Percentiles rank a stretch among this genome's conserved stretches.
These are phyloP conservation scores for Eilema griseolum DNA, from an alignment of 2,888 invertebrate genomes.

Conservation along the genomic window DNA sequence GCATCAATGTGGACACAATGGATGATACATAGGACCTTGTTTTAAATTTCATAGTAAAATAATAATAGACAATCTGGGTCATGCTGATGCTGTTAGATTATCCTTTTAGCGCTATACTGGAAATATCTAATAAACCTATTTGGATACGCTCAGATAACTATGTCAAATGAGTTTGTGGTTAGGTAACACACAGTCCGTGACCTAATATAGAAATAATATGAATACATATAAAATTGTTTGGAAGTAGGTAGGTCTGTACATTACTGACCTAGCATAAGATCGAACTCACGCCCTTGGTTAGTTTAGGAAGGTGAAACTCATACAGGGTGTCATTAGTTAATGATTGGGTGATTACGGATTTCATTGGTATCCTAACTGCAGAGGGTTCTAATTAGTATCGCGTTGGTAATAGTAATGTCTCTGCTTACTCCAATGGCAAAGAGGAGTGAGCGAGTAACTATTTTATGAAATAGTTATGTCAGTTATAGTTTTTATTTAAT, in stretches of 20 bases:
- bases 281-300: neutral
- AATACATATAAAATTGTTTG: constrained; percentile 12
- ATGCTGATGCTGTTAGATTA: constrained; percentile 13
- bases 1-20: constrained; percentile 23
- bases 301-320: neutral
- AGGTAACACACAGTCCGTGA: constrained; percentile 20
- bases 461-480: too few species aligned
- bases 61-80: constrained; percentile 30
- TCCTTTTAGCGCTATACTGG: neutral
- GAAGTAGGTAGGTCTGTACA: neutral
- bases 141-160: constrained; percentile 6
- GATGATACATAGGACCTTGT: constrained; percentile 14
- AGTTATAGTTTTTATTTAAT: neutral
- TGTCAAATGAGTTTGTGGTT: constrained; percentile 12
- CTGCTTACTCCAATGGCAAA: too few species aligned
- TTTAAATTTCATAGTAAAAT: constrained; percentile 29
- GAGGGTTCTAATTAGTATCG: neutral
- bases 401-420: neutral
- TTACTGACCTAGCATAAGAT: constrained; percentile 24
- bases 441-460: too few species aligned
- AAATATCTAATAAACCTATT: constrained; percentile 9
- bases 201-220: constrained; percentile 12
- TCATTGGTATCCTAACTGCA: neutral
- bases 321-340: neutral
- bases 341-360: neutral